Conservation (phyloP, 2,888 invertebrate genomes). For the Hirtodrosophila duncani region DNA sequence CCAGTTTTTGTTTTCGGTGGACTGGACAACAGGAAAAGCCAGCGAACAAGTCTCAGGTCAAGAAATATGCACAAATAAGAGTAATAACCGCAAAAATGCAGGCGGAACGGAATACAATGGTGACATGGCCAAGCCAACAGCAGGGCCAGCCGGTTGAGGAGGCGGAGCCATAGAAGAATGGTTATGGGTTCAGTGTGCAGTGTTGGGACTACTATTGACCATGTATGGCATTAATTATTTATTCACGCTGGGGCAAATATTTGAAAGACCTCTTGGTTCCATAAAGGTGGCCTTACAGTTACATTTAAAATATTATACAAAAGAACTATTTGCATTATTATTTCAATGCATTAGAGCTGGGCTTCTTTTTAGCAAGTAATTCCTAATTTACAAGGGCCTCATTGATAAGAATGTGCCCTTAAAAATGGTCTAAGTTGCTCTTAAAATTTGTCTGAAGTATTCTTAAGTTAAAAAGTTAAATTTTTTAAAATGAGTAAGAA, state of each 20-base stretch:
- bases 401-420: too few species aligned
- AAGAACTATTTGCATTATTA: too few species aligned
- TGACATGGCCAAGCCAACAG: conserved; percentile 35
- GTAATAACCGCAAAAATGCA: conserved; percentile 33
- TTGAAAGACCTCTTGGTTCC: neutral
- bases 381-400: too few species aligned
- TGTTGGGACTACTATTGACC: conserved; percentile 18
- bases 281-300: conserved; percentile 26
- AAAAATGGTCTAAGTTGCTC: too few species aligned
- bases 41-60: conserved; percentile 20
- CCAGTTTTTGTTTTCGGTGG: conserved; percentile 43
- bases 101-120: conserved; percentile 29
- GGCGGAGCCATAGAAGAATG: neutral
- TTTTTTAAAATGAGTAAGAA: too few species aligned
- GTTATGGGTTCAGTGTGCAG: conserved; percentile 41
- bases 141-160: conserved; percentile 4
- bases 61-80: conserved; percentile 44
- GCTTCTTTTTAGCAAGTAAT: too few species aligned
- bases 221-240: conserved; percentile 31
- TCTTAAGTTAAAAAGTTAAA: too few species aligned
- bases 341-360: too few species aligned
- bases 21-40: conserved; percentile 49
- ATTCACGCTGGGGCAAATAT: conserved; percentile 7
- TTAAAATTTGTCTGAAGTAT: too few species aligned
- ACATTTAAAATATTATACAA: too few species aligned